phyloP scores from a whole-genome alignment of 2,113 vertebrate species.

The Macrotis lagotis region DNA sequence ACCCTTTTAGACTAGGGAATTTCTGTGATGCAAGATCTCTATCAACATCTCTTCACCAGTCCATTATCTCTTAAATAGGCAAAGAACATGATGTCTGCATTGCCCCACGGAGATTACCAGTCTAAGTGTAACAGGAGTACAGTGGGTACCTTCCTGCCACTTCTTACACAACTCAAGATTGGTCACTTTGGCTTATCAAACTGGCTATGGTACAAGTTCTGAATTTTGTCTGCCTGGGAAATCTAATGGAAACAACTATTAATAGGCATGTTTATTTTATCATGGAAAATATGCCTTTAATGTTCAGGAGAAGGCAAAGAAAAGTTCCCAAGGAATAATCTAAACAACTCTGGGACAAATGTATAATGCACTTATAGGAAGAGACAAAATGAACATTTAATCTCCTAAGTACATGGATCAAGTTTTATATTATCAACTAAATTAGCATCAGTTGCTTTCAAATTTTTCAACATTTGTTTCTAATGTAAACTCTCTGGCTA shows the following conservation, averaged over 20 bases:
- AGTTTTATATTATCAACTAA: not conserved
- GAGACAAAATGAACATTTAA: not conserved
- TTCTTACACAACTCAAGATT: constrained; percentile 13
- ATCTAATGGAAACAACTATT: constrained; percentile 74
- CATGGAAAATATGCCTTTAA: constrained; percentile 64
- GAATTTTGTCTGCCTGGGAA: constrained; percentile 66
- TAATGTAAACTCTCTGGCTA: not conserved
- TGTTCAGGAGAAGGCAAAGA: constrained; percentile 59
- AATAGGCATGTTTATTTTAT: constrained; percentile 72
- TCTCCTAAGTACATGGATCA: not conserved
- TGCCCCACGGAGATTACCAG: constrained; percentile 28
- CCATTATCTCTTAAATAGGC: constrained; percentile 56
- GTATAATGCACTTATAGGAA: not conserved
- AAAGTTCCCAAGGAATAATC: constrained; percentile 58
- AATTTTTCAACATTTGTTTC: not conserved
- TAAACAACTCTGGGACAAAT: constrained; percentile 2
- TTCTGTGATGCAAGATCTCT: constrained; percentile 73
- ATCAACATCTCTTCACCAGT: constrained; percentile 58
- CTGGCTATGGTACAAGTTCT: constrained; percentile 37
- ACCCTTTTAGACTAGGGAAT: constrained; percentile 73
- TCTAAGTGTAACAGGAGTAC: constrained; percentile 26
- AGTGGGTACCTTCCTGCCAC: constrained; percentile 18
- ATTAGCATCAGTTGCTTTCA: not conserved
- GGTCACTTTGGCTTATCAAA: constrained; percentile 51
- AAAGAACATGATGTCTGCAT: constrained; percentile 68